phyloP scores from a whole-genome alignment of 1,140 invertebrate genomes.

The Drosophila tristis region DNA sequence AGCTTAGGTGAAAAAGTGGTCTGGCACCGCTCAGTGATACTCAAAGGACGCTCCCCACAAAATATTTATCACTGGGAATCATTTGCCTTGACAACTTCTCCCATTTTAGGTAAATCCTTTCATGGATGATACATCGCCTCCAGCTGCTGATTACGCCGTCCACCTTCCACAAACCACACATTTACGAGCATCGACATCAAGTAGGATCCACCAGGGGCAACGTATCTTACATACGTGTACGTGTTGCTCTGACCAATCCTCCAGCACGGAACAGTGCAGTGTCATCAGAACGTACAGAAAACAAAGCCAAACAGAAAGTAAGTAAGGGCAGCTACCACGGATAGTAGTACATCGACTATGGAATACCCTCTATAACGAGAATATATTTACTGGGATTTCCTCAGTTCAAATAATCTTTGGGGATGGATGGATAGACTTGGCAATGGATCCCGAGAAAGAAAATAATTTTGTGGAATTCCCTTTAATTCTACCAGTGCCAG shows the following conservation, averaged over 20 bases:
- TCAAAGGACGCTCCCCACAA: too few relatives aligned
- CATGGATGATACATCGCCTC: conserved; percentile 20
- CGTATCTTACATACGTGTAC: not conserved
- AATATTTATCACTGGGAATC: conserved; percentile 9
- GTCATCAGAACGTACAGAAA: conserved; percentile 34
- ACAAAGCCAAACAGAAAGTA: not conserved
- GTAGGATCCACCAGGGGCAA: conserved; percentile 7
- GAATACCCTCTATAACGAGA: too few relatives aligned
- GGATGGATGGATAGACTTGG: too few relatives aligned
- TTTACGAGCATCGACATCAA: conserved; percentile 1
- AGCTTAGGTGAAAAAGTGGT: too few relatives aligned
- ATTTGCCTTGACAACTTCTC: conserved; percentile 10
- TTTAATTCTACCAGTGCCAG: conserved; percentile 10
- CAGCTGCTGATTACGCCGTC: conserved; percentile 32
- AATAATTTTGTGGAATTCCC: too few relatives aligned
- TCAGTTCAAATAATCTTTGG: too few relatives aligned
- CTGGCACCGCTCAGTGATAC: too few relatives aligned
- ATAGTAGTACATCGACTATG: too few relatives aligned
- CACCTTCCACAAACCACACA: not conserved
- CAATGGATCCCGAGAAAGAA: too few relatives aligned
- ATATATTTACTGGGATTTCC: too few relatives aligned
- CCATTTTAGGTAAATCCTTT: conserved; percentile 10
- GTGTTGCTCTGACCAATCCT: conserved; percentile 45
- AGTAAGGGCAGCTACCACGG: too few relatives aligned
- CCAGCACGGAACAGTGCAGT: conserved; percentile 21